Evolutionary conservation across 2,888 invertebrate species (phyloP).

Genomic region (Dysmachus trigonus): DNA sequence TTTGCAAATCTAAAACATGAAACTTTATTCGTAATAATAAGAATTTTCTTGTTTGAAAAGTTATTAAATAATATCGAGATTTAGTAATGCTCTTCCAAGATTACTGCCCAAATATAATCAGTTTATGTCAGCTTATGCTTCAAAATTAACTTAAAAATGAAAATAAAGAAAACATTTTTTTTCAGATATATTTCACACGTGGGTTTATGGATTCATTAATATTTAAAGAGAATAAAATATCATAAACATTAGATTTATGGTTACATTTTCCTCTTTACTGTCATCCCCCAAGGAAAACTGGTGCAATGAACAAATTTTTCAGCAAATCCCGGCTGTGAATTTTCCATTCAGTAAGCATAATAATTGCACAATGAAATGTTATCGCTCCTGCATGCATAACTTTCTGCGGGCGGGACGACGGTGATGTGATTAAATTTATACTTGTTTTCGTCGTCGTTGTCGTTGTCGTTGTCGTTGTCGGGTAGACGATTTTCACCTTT

Average conservation of each 20-base stretch:
- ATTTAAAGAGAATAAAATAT: neutral
- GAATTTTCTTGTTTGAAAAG: no score
- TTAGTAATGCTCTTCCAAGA: no score
- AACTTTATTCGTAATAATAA: no score
- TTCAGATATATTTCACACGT: neutral
- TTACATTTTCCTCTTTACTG: neutral
- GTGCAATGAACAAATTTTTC: neutral
- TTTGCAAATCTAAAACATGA: no score
- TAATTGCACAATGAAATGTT: neutral
- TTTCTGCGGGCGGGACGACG: neutral
- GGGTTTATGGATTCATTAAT: neutral
- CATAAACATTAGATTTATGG: neutral
- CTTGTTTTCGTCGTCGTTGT: neutral
- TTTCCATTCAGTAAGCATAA: neutral
- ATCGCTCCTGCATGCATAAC: slow-evolving; percentile 2
- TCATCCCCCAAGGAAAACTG: no score
- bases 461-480: neutral
- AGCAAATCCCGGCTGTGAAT: neutral
- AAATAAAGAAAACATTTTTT: neutral
- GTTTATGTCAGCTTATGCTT: no score
- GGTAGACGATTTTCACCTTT: neutral
- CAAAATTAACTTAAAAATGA: neutral
- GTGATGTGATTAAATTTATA: slow-evolving; percentile 3
- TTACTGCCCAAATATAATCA: no score
- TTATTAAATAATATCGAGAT: no score